Evolutionary conservation across 1,140 invertebrate species (phyloP), one percentile per base, ranked within the genome.

Genomic region (Drosophila yakuba): DNA sequence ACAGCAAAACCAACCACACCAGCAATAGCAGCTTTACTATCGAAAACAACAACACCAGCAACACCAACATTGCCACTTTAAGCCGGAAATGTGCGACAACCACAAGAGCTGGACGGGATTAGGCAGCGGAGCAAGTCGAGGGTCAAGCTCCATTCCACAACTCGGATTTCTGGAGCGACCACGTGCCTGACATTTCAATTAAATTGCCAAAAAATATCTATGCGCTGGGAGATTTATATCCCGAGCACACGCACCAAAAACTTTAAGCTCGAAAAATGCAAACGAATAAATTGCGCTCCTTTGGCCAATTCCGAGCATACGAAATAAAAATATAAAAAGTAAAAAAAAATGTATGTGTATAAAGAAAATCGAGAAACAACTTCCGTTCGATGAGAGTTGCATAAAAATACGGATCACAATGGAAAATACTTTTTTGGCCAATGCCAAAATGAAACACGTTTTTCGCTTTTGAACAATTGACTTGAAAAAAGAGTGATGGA

Each of bases 21-120:
- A 47, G 32, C 54, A 38, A 23, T 20, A 20, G 1, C 20, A 20
- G 20, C 67, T 64, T 17, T 25, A 45, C 6, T 14, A 41, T n/a
- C 39, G 48, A 15, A 41, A 58, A 0, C 28, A 64, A 14, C 60
- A 52, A 28, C 17, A 23, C 2, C 4, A 47, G 32, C 54, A 38
- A 23, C 58, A 62, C 38, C 60, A 60, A 64, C 62, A 39, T 38
- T 54, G 74, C 63, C 74, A 76, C 75, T 78, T 78, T 78, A 78
- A 78, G 75, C 75, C 75, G 75, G 75, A 78, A 78, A 78, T 78
- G 75, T 78, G 75, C 64, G 74, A 78, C 74, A 78, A 77, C 74
- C 74, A 62, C 74, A 77, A 77, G 75, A 77, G 74, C 64, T 69
- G 41, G 64, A 50, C 57, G 74, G 74, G 74, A 69, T 78, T 78